These are phyloP conservation scores for Apodemus agrarius DNA, from an alignment of 2,797 vertebrate species.

Conservation along the genomic window DNA sequence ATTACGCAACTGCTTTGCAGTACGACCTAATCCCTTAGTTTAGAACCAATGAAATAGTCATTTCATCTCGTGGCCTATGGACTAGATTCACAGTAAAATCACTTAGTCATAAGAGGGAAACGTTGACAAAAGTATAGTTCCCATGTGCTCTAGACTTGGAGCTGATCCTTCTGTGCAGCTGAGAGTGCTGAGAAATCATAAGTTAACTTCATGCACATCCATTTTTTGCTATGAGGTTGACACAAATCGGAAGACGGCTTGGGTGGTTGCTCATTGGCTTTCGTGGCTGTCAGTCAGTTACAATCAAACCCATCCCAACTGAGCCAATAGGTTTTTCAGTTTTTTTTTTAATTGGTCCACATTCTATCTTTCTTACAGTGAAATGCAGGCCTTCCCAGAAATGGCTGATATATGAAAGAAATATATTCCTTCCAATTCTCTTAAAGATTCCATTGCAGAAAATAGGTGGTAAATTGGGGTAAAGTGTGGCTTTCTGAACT, in stretches of 20 bases:
- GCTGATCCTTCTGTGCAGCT: background rate
- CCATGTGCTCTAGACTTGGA: background rate
- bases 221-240: background rate
- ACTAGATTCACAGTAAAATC: background rate
- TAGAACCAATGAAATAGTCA: background rate
- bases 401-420: background rate
- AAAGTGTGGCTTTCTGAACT: background rate
- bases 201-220: background rate
- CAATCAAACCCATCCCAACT: background rate
- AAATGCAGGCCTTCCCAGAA: background rate
- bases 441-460: background rate
- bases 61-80: background rate
- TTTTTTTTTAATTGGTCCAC: background rate
- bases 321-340: background rate
- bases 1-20: background rate
- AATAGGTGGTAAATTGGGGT: background rate
- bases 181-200: background rate
- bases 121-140: background rate
- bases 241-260: background rate
- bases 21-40: background rate
- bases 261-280: background rate
- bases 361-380: background rate
- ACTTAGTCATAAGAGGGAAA: slow-evolving; percentile 11
- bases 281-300: background rate
- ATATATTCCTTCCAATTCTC: background rate